phyloP scores from a whole-genome alignment of 2,888 invertebrate species.

The Teinopalpus imperialis region DNA sequence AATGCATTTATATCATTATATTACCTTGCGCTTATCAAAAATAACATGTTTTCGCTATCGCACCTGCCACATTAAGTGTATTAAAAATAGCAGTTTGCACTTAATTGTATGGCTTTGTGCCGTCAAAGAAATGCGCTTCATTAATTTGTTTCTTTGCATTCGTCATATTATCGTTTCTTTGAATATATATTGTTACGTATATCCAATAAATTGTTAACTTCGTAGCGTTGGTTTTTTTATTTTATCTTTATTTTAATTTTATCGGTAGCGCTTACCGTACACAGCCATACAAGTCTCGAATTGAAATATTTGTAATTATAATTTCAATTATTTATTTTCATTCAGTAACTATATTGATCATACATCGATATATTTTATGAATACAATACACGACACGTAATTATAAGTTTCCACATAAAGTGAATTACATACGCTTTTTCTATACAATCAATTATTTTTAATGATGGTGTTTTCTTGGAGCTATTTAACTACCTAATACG shows the following conservation, averaged over 20 bases:
- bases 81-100: constrained; percentile 26
- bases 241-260: background rate
- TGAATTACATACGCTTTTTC: too few species aligned
- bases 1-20: constrained; percentile 23
- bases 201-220: constrained; percentile 5
- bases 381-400: too few species aligned
- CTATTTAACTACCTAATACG: too few species aligned
- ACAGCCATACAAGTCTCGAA: background rate
- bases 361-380: too few species aligned
- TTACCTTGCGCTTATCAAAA: constrained; percentile 14
- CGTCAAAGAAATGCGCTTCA: constrained; percentile 19
- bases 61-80: constrained; percentile 25
- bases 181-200: constrained; percentile 1
- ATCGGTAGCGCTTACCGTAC: background rate
- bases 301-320: too few species aligned
- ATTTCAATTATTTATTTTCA: too few species aligned
- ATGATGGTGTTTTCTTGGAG: too few species aligned
- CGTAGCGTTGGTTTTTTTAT: too few species aligned
- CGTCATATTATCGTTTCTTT: constrained; percentile 4
- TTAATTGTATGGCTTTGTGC: constrained; percentile 22
- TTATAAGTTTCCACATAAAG: too few species aligned
- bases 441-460: too few species aligned
- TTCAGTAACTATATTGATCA: too few species aligned
- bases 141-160: constrained; percentile 21
- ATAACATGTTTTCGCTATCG: constrained; percentile 25